These are phyloP conservation scores for Dugesia japonica DNA, from an alignment of 2,888 invertebrate genomes.

Conservation along the genomic window DNA sequence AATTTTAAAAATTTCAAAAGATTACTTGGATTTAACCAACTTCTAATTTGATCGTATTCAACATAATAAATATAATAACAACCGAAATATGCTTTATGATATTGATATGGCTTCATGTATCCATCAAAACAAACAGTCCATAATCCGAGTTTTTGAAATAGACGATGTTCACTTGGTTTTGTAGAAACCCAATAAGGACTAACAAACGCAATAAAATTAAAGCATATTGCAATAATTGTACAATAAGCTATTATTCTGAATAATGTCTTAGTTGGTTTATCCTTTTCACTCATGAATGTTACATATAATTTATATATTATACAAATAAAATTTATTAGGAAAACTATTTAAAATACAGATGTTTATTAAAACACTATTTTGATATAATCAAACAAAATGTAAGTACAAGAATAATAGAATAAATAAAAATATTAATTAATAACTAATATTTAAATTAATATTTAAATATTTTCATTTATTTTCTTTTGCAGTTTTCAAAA, in stretches of 20 bases:
- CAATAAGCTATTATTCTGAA: neutral
- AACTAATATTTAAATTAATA: neutral
- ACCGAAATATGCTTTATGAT: slow-evolving; percentile 73
- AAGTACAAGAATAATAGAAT: no score
- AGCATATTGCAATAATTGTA: neutral
- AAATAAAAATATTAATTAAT: no score
- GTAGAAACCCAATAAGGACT: neutral
- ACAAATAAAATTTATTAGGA: neutral
- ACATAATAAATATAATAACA: slow-evolving; percentile 96
- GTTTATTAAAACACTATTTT: neutral
- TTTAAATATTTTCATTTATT: neutral
- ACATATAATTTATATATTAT: neutral
- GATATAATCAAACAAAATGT: neutral
- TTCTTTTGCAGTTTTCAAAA: neutral
- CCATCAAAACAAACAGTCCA: slow-evolving; percentile 84
- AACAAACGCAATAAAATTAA: neutral
- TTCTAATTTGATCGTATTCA: slow-evolving; percentile 80
- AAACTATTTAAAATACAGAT: neutral
- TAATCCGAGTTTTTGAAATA: slow-evolving; percentile 70
- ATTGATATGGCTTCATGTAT: slow-evolving; percentile 68
- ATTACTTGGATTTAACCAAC: slow-evolving; percentile 69
- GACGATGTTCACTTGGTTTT: neutral
- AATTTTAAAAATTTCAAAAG: neutral
- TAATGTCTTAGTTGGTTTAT: neutral
- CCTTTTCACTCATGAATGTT: neutral